These are phyloP conservation scores for Scaptomyza tumidula DNA, from an alignment of 2,888 invertebrate species.

Conservation along the genomic window DNA sequence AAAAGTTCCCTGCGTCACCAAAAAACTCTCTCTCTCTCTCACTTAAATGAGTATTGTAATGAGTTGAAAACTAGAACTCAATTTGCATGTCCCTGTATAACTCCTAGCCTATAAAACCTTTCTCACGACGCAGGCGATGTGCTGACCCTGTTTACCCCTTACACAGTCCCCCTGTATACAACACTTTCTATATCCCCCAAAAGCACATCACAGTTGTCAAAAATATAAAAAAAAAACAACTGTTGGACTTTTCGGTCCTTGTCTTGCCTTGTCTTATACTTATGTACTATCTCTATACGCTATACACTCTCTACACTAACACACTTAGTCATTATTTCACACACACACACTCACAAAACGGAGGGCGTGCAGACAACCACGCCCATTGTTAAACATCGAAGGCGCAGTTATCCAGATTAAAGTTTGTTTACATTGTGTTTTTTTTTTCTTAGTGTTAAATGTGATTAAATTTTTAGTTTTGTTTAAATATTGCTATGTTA, in stretches of 20 bases:
- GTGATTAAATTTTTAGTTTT: conserved; percentile 23
- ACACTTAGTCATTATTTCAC: conserved; percentile 2
- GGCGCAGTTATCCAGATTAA: conserved; percentile 25
- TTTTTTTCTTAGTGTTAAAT: conserved; percentile 39
- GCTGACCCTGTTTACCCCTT: conserved; percentile 38
- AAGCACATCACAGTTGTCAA: conserved; percentile 78
- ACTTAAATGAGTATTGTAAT: conserved; percentile 22
- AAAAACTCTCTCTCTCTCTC: conserved; percentile 7
- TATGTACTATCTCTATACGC: conserved; percentile 34
- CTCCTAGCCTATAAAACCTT: background rate
- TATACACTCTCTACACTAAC: conserved; percentile 1
- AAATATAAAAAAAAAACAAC: conserved; percentile 48
- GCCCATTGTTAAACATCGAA: conserved; percentile 35
- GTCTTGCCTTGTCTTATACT: conserved; percentile 67
- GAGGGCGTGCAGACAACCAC: conserved; percentile 37
- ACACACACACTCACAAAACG: conserved; percentile 3
- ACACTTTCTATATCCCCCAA: background rate
- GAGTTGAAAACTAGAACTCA: conserved; percentile 27
- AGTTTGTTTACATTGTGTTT: conserved; percentile 39
- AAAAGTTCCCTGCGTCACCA: conserved; percentile 83
- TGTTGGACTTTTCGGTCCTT: conserved; percentile 85
- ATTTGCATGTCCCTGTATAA: conserved; percentile 58
- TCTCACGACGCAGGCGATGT: conserved; percentile 81
- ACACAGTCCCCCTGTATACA: background rate
- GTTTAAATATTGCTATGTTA: conserved; percentile 15